Base-by-base conservation (phyloP, 2,113 vertebrate genomes). In the Baryphthengus martii region DNA sequence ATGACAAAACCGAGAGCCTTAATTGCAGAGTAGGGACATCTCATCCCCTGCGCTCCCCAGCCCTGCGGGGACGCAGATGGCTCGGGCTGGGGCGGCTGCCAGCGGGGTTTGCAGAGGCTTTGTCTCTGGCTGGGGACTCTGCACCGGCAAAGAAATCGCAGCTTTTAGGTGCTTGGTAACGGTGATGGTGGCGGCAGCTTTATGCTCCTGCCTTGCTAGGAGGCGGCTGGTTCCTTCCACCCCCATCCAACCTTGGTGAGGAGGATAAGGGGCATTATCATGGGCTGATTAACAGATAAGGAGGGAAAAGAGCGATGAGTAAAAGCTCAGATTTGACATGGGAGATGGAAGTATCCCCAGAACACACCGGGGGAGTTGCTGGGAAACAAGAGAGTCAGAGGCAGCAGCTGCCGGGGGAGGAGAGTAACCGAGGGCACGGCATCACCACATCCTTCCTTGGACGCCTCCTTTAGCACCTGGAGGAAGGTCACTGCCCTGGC, bases 11-110 rank as follows among this genome's bases (percentile, higher is more conserved):
- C 24, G 66, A 93, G 75, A 73, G 49, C 65, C 71, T n/a, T 90
- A 96, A 97, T 94, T 94, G 92, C 93, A 94, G 86, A 80, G 86
- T 29, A 94, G 89, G 95, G 86, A 72, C 8, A 11, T 47, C 59
- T 88, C 66, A 42, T 93, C 76, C 77, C 72, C 89, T 87, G 73
- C 2, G 16, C 71, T 67, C 84, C 44, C 33, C n/a, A 24, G n/a
- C 63, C 87, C 82, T 16, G 31, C 28, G 56, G 35, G 44, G 78
- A 66, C 3, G 1, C 82, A 95, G 95, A 95, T 84, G 91, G 81
- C 90, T 90, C 80, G 59, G 72, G 53, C 83, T 85, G 90, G 91
- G 44, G 55, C 0, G 23, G 29, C 7, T 73, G 82, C 74, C 89
- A 83, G 68, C 82, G 58, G 71, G 42, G 85, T 96, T 77, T 89